Evolutionary conservation across 2,888 invertebrate species (phyloP).

Genomic region (Lymantria monacha): DNA sequence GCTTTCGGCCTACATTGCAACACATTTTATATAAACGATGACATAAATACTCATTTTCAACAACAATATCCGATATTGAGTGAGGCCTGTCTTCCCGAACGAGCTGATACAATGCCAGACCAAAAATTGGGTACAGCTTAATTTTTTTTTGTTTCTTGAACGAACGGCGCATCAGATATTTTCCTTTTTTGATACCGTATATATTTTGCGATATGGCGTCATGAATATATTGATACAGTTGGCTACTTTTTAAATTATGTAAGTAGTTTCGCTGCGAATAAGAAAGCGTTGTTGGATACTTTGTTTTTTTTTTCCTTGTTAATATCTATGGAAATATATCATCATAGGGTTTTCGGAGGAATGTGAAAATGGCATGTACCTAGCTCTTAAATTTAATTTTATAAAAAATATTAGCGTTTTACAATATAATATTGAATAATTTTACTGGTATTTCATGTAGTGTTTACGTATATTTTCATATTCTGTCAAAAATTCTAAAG

Average conservation of each 20-base stretch:
- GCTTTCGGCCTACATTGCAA: slow-evolving; percentile 48
- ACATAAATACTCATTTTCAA: slow-evolving; percentile 81
- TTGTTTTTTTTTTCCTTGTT: no score
- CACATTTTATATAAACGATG: slow-evolving; percentile 78
- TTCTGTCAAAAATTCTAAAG: no score
- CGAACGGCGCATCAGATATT: slow-evolving; percentile 22
- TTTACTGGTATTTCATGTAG: no score
- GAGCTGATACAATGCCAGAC: slow-evolving; percentile 46
- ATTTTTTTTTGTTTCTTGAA: slow-evolving; percentile 38
- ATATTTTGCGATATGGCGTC: slow-evolving; percentile 31
- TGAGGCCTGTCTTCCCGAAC: slow-evolving; percentile 73
- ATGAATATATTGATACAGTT: slow-evolving; percentile 34
- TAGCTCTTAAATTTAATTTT: no score
- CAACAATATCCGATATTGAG: slow-evolving; percentile 82
- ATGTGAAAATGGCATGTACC: no score
- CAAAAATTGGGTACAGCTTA: slow-evolving; percentile 35
- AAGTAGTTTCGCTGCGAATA: background rate
- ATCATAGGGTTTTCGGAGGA: no score
- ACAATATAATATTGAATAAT: no score
- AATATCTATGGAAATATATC: no score
- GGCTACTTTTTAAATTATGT: slow-evolving; percentile 8
- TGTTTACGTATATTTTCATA: no score
- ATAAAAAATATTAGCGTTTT: no score
- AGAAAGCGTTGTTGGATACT: background rate
- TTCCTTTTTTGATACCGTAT: slow-evolving; percentile 38